Base-by-base conservation (phyloP, 1,140 invertebrate genomes). In the Ooceraea biroi region DNA sequence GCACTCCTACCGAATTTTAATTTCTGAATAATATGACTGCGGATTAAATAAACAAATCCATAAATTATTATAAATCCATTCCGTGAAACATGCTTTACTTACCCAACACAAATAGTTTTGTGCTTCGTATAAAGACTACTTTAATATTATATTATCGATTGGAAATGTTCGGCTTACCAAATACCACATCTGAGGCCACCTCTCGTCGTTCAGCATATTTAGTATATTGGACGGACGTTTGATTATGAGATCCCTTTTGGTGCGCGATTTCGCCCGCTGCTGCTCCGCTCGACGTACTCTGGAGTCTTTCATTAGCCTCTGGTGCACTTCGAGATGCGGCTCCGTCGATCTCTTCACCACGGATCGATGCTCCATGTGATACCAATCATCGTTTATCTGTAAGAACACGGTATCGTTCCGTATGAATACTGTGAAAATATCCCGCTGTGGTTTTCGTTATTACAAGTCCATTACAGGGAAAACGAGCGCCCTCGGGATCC, bases 181-280 rank as follows among this genome's bases (percentile, higher is more conserved):
- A 94, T 98, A 98, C 98, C 98, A 98, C 97, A 98, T 98, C 78
- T 96, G 96, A 25, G 96, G 95, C 98, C 98, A 98, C 93, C 96
- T 96, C 44, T 97, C 97, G 94, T 98, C 98, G 91, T 97, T 97
- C 74, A 97, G 95, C 69, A 95, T 92, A 91, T 84, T 95, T 94
- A 83, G 89, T 36, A 73, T 63, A 88, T 92, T 86, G 88, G 93
- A 55, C 86, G 94, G 87, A 52, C 90, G 90, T 90, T 91, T 91
- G 89, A 93, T 89, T 89, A 94, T 91, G 93, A 96, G 95, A 90
- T 97, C 97, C 36, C 97, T 95, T 92, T 98, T 98, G 73, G 95
- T 94, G 73, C 97, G 95, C 30, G 95, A 96, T 84, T 97, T 96
- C 0, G 96, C 95, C 7, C 94, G 93, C 92, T 97, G 97, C 87